phyloP scores from a whole-genome alignment of 2,797 vertebrate genomes.

The Periophthalmus magnuspinnatus region DNA sequence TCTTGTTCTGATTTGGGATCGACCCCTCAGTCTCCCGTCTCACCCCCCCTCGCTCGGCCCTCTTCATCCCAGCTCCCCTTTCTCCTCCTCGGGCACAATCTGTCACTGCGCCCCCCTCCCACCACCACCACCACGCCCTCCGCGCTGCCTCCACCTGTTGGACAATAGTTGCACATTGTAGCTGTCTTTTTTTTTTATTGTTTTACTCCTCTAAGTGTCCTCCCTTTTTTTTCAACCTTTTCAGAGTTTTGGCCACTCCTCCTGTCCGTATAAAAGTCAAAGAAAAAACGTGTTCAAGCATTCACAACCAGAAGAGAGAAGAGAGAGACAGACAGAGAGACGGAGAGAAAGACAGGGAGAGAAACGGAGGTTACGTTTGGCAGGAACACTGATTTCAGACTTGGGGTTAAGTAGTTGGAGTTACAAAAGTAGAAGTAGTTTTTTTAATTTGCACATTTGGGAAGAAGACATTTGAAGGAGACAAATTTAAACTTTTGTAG shows the following conservation, averaged over 20 bases:
- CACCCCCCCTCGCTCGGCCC: constrained; percentile 49
- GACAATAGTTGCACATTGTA: constrained; percentile 76
- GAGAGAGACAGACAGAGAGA: no score
- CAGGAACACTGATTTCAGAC: no score
- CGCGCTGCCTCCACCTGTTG: constrained; percentile 78
- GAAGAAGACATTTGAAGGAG: no score
- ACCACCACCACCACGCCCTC: constrained; percentile 66
- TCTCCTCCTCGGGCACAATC: constrained; percentile 76
- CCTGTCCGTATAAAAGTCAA: constrained; percentile 63
- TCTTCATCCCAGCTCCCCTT: constrained; percentile 66
- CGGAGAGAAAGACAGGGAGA: no score
- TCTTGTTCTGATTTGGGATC: no score
- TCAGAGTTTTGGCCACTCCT: constrained; percentile 32
- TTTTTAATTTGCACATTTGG: no score
- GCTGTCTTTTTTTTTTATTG: constrained; percentile 66
- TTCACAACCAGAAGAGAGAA: neutral
- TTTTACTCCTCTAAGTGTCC: constrained; percentile 47
- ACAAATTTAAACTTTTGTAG: no score
- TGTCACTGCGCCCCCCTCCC: constrained; percentile 73
- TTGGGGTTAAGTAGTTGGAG: no score
- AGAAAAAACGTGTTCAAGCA: neutral
- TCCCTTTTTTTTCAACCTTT: constrained; percentile 31
- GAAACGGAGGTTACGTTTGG: no score
- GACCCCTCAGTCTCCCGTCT: constrained; percentile 62
- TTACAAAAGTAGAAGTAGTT: no score